Conservation (phyloP, 2,113 vertebrate genomes). For the Promerops cafer region DNA sequence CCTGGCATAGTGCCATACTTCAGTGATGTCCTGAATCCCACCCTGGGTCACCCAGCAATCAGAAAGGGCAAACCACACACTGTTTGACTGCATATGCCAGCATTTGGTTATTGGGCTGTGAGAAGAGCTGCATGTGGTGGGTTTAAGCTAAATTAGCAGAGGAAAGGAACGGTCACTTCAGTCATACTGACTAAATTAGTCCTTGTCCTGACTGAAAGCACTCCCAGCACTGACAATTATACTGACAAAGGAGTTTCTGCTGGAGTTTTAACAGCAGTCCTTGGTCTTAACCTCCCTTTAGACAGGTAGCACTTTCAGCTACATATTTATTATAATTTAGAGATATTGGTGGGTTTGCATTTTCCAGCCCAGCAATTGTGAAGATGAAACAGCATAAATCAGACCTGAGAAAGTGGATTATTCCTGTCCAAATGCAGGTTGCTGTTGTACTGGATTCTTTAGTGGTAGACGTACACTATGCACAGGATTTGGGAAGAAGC, state of each 20-base stretch:
- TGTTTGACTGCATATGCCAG: not conserved
- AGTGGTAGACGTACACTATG: not conserved
- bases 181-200: not conserved
- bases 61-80: not conserved
- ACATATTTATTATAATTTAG: rapidly evolving
- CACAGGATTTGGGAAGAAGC: not conserved
- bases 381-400: not conserved
- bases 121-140: not conserved
- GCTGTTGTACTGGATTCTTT: not conserved
- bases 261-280: not conserved
- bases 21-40: not conserved
- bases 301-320: not conserved
- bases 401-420: not conserved
- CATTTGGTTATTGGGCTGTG: not conserved
- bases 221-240: not conserved
- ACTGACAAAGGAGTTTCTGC: not conserved
- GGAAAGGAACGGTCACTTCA: not conserved
- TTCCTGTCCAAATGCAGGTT: not conserved
- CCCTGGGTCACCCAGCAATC: not conserved
- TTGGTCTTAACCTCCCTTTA: not conserved
- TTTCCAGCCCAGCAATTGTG: not conserved
- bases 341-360: not conserved
- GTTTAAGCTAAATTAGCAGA: not conserved
- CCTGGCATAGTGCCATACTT: not conserved
- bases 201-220: not conserved